Evolutionary conservation across 2,113 vertebrate genomes (phyloP), one percentile per base, ranked within the genome.

Genomic region (Nannospalax galili): DNA sequence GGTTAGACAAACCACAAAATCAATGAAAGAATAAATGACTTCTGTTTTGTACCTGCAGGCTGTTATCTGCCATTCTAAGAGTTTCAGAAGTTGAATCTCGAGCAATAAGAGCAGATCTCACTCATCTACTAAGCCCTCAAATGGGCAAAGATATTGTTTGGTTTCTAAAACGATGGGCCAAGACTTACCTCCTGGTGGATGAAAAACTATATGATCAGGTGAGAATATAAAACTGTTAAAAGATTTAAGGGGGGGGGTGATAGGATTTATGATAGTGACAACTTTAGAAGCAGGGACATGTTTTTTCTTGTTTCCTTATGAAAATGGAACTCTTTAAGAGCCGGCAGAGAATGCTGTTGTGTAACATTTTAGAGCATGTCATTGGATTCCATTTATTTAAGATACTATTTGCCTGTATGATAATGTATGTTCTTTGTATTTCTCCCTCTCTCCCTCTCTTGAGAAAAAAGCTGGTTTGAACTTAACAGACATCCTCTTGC

Each of bases 111-210:
- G 99, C 99, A 77, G 99, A 99, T 96, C 98, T 99, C 92, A 99
- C 99, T 0, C 98, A 99, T 96, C 99, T 99, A 91, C 98, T 99
- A 95, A 99, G 99, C 95, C 99, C 99, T 8, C 99, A 99, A 98
- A 99, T 99, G 99, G 99, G 99, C 37, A 99, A 99, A 97, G 99
- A 99, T 97, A 99, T 99, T 90, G 98, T 99, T 45, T 99, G 99
- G 99, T 99, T 99, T 98, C 99, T 99, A 86, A 98, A 99, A 92
- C 99, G 99, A 1, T 99, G 99, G 99, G 99, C 99, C 97, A 99
- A 99, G 98, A 99, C 99, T 7, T 99, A 99, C 79, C 99, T 99
- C 84, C 98, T 99, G 88, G 99, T 99, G 97, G 99, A 99, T 87
- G 99, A 99, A 98, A 99, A 99, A 95, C 98, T 99, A 7, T 99